These are phyloP conservation scores for Pocillopora verrucosa DNA, from an alignment of 64 coral and sea anemone genomes.

Conservation along the genomic window DNA sequence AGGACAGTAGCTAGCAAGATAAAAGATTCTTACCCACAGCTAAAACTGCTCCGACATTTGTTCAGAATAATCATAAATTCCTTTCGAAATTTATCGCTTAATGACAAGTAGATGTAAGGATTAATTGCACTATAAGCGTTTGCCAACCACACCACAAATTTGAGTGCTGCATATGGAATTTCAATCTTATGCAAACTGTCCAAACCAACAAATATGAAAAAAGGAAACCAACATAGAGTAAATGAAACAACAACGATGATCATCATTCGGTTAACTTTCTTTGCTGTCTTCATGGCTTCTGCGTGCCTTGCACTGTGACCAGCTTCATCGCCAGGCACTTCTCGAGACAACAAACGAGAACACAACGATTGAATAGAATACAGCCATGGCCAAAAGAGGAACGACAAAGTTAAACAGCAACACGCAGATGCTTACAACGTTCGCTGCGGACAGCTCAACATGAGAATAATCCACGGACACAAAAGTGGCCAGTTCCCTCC, in stretches of 20 bases:
- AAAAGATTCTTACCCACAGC: not conserved
- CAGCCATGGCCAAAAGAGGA: not conserved
- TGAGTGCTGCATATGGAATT: not conserved
- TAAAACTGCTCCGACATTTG: not conserved
- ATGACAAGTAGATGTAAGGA: slow-evolving; percentile 2
- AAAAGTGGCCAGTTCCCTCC: not conserved
- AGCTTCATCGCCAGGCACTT: not conserved
- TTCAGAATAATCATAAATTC: not conserved
- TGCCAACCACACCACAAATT: not conserved
- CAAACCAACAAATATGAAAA: not conserved
- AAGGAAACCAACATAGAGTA: slow-evolving; percentile 10
- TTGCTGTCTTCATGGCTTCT: slow-evolving; percentile 18
- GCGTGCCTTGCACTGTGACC: not conserved
- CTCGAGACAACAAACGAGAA: not conserved
- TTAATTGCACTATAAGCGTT: slow-evolving; percentile 7
- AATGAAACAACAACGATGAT: slow-evolving; percentile 1
- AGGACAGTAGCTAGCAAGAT: no score
- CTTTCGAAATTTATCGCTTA: not conserved
- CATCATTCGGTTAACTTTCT: slow-evolving; percentile 28
- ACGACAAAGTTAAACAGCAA: not conserved
- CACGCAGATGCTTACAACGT: not conserved
- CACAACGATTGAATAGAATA: slow-evolving; percentile 4
- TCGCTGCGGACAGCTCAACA: not conserved
- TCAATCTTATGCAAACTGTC: not conserved
- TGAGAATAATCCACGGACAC: not conserved